phyloP scores from a whole-genome alignment of 1,140 invertebrate species.

The Idris sp. region DNA sequence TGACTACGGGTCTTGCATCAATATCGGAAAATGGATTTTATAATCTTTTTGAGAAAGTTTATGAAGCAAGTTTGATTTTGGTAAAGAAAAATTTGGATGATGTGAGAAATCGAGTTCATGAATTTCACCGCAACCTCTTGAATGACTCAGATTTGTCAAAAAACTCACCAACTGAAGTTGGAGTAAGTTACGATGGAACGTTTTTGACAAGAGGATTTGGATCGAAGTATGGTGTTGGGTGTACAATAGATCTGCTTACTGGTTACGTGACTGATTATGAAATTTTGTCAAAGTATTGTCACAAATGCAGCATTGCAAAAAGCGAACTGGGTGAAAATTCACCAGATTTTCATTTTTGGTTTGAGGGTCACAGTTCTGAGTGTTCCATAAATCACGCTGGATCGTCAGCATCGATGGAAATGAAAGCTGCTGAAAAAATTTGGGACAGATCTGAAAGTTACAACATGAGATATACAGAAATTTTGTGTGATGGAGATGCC shows the following conservation, averaged over 20 bases:
- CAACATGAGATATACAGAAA: slow-evolving; percentile 46
- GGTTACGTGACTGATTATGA: slow-evolving; percentile 45
- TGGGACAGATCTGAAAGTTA: slow-evolving; percentile 47
- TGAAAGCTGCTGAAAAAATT: slow-evolving; percentile 47
- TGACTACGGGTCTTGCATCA: slow-evolving; percentile 5
- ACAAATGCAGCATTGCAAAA: slow-evolving; percentile 26
- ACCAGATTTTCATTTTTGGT: slow-evolving; percentile 28
- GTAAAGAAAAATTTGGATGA: slow-evolving; percentile 8
- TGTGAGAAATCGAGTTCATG: slow-evolving; percentile 5
- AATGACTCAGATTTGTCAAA: not conserved
- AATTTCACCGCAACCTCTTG: slow-evolving; percentile 3
- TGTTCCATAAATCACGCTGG: slow-evolving; percentile 26
- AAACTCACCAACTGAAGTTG: slow-evolving; percentile 1
- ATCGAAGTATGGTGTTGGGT: slow-evolving; percentile 38
- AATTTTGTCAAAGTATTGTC: slow-evolving; percentile 42
- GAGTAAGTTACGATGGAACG: slow-evolving; percentile 20
- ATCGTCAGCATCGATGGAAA: slow-evolving; percentile 48
- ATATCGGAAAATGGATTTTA: slow-evolving; percentile 1
- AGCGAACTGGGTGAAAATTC: slow-evolving; percentile 25
- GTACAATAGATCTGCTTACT: slow-evolving; percentile 36
- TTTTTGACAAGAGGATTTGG: slow-evolving; percentile 22
- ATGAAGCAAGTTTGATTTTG: slow-evolving; percentile 1
- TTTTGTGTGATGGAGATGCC: too few relatives aligned
- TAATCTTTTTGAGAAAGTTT: slow-evolving; percentile 10
- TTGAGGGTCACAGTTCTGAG: slow-evolving; percentile 17